Conservation (phyloP, 1,140 invertebrate species). For the Zophobas atratus region DNA sequence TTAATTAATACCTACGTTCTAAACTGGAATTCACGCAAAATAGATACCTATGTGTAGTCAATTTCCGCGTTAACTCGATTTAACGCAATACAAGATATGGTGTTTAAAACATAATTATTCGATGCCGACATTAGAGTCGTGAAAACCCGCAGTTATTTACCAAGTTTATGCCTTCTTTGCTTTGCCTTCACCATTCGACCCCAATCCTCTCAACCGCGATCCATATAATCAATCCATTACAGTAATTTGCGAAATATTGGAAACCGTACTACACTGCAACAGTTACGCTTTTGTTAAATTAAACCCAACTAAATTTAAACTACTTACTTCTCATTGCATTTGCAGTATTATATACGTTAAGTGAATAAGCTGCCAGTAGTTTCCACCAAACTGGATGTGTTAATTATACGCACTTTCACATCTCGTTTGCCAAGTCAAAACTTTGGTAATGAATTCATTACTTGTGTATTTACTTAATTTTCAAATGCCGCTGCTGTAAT, state of each 20-base stretch:
- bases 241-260: slow-evolving; percentile 14
- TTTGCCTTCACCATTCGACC: no score
- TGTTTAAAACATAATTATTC: no score
- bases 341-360: neutral
- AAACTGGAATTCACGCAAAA: no score
- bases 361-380: neutral
- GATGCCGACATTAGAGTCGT: no score
- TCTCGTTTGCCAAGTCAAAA: neutral
- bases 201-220: no score
- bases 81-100: no score
- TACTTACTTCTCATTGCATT: slow-evolving; percentile 1
- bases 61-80: no score
- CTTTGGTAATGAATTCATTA: neutral
- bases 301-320: neutral
- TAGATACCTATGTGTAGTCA: no score
- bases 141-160: no score
- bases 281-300: slow-evolving; percentile 16
- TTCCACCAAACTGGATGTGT: neutral
- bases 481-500: neutral
- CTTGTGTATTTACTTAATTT: neutral
- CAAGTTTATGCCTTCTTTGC: no score
- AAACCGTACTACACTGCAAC: slow-evolving; percentile 13
- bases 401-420: slow-evolving; percentile 1
- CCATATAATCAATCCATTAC: neutral
- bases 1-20: no score